Evolutionary conservation across 2,888 invertebrate genomes (phyloP), one percentile per base, ranked within the genome.

Genomic region (Rotaria macrura): DNA sequence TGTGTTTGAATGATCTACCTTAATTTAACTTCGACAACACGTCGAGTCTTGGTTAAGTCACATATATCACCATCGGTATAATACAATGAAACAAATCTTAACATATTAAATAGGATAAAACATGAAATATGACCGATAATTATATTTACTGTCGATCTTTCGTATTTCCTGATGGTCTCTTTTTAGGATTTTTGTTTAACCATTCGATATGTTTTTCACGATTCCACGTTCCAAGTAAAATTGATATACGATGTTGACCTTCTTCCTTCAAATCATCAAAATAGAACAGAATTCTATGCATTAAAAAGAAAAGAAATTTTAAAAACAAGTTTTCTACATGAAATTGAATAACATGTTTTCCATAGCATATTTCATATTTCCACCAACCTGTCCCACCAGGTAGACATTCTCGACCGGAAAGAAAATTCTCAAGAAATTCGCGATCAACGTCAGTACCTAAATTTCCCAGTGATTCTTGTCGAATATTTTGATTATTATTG

Each of bases 341-440:
- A 90, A 94, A 97, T 90, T 97, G 97, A 0, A 93, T 93, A 43
- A 96, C 95, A 88, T 94, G 94, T 89, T 94, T 94, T 0, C 96
- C 96, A 91, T 96, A 96, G 90, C 98, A 99, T 90, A 97, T 96
- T 91, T 97, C 96, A 91, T 96, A 97, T 89, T 94, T 95, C 96
- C 97, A 97, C 97, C 97, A 98, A 0, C 97, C 97, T 2, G 20
- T 84, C 34, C 84, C 86, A 43, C 86, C 86, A 0, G 54, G 83
- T 65, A 86, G 72, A 83, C 86, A 86, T 29, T 83, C 43, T 38
- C 52, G 54, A n/a, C 86, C 86, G 34, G 52, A 43, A 10, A 86
- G 40, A 85, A 86, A 86, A 25, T 79, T 40, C 84, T 86, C 49
- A 49, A 85, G 40, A 34, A 86, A 79, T 52, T 83, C 55, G 29